Conservation (phyloP, 2,797 vertebrate genomes). For the Trachops cirrhosus region DNA sequence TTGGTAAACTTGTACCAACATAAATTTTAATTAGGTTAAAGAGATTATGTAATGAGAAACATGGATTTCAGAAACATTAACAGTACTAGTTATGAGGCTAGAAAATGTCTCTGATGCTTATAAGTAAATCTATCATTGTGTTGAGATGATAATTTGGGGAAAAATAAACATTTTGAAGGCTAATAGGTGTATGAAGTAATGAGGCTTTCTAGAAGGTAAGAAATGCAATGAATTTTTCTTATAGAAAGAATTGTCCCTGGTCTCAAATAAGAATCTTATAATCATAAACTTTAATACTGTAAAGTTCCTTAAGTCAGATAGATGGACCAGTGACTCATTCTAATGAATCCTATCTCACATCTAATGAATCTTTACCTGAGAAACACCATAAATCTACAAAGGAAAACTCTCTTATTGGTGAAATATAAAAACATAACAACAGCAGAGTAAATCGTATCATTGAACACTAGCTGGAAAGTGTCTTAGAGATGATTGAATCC, state of each 20-base stretch:
- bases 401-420: neutral
- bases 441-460: neutral
- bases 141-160: neutral
- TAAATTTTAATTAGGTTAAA: constrained; percentile 5
- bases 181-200: neutral
- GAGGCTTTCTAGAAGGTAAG: neutral
- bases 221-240: constrained; percentile 27
- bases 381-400: constrained; percentile 35
- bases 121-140: neutral
- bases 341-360: neutral
- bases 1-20: neutral
- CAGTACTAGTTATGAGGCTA: neutral
- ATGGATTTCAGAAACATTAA: neutral
- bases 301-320: constrained; percentile 37
- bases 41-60: neutral
- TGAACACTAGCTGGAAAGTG: neutral
- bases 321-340: neutral
- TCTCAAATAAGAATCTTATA: constrained; percentile 40
- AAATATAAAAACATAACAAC: constrained; percentile 18
- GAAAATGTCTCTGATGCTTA: neutral
- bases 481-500: neutral
- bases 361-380: constrained; percentile 24
- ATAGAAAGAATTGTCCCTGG: neutral
- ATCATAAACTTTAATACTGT: constrained; percentile 23
- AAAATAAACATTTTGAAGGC: neutral